Evolutionary conservation across 2,888 invertebrate species (phyloP), one percentile per base, ranked within the genome.

Genomic region (Hyposoter dolosus): DNA sequence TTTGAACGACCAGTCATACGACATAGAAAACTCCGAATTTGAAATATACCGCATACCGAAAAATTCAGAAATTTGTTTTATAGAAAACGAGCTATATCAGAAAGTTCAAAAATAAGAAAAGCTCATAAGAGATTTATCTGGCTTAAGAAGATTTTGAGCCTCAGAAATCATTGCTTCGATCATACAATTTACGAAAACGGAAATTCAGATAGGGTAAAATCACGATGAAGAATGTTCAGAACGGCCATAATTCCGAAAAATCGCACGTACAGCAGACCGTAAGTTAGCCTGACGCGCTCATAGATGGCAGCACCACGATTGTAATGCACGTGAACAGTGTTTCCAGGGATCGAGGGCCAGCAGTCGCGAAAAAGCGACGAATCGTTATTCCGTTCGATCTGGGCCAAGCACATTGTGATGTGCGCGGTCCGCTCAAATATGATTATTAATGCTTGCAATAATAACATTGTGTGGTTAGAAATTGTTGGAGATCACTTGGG

Each of bases 291-390:
- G 19, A 60, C 60, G 60, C 60, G 19, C 23, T n/a, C 32, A 32
- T 60, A 60, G 60, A 60, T 23, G 60, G 60, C 60, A 60, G 60
- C 60, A 60, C 60, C 60, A 60, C 10, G n/a, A 60, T 19, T 60
- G 60, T 60, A 19, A 60, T 19, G 60, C 60, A 60, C n/a, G 23
- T 19, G 10, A 23, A 60, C 19, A 19, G 10, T n/a, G 23, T 10
- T 60, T 23, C 32, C 3, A n/a, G 32, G 32, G 32, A 32, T 32
- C 32, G 4, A 32, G 32, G 32, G 32, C 32, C 32, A 32, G 32
- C 32, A 32, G 32, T n/a, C n/a, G n/a, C n/a, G n/a, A n/a, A n/a
- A n/a, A n/a, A 32, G 4, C 32, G 32, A 32, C 32, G 32, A 32
- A 4, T 32, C 23, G n/a, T 60, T 19, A 9, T 60, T 19, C n/a